These are phyloP conservation scores for Spodoptera picta DNA, from an alignment of 2,888 invertebrate species.

Conservation along the genomic window DNA sequence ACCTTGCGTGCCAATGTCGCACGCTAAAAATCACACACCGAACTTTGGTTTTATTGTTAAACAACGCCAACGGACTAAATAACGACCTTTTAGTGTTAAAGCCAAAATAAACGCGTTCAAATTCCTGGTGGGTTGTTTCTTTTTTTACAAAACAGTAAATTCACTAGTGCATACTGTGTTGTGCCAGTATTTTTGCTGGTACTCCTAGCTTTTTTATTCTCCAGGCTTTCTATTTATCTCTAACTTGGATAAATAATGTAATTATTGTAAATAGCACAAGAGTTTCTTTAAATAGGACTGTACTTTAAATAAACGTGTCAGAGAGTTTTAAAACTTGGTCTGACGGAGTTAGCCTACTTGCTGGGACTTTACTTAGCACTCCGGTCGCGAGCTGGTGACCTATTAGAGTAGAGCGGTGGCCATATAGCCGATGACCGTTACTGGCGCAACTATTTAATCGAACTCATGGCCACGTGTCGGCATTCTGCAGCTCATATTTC, in stretches of 20 bases:
- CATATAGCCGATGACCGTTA: conserved; percentile 24
- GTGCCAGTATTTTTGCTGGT: too few relatives aligned
- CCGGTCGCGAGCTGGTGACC: conserved; percentile 27
- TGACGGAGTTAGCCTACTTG: conserved; percentile 16
- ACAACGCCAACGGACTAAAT: conserved; percentile 17
- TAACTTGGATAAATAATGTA: too few relatives aligned
- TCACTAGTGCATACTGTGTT: too few relatives aligned
- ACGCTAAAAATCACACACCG: conserved; percentile 52
- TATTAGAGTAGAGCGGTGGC: conserved; percentile 25
- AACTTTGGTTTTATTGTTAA: conserved; percentile 27
- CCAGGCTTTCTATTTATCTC: too few relatives aligned
- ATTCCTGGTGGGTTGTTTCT: conserved; percentile 8
- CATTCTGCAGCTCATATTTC: conserved; percentile 9
- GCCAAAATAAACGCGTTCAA: conserved; percentile 13
- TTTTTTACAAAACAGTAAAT: conserved; percentile 20
- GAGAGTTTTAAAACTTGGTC: conserved; percentile 27
- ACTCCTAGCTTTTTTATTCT: too few relatives aligned
- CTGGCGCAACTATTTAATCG: conserved; percentile 26
- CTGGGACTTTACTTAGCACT: conserved; percentile 18
- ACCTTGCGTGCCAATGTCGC: conserved; percentile 57
- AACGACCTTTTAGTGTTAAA: conserved; percentile 22
- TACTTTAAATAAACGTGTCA: not conserved
- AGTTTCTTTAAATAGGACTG: too few relatives aligned
- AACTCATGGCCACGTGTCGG: conserved; percentile 1
- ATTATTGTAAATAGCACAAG: conserved; percentile 6